Conservation (phyloP, 2,888 invertebrate species). For the Drosophila mimica region DNA sequence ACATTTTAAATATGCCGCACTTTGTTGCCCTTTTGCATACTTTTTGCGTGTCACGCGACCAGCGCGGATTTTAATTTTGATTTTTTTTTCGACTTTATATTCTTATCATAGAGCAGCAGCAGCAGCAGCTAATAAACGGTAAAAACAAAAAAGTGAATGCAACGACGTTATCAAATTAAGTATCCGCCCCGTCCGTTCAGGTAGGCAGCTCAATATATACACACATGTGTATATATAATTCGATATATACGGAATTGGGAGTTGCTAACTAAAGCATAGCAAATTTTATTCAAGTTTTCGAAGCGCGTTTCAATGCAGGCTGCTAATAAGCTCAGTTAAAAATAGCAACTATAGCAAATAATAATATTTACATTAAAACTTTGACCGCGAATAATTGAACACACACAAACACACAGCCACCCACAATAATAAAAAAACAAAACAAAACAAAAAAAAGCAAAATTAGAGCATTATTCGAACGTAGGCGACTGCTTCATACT, state of each 20-base stretch:
- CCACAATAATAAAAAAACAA: slow-evolving; percentile 12
- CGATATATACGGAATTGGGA: slow-evolving; percentile 27
- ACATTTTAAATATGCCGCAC: slow-evolving; percentile 17
- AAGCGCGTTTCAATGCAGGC: slow-evolving; percentile 54
- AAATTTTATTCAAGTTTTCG: slow-evolving; percentile 39
- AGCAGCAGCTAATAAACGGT: background rate
- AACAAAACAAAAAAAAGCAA: slow-evolving; percentile 9
- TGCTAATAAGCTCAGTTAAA: slow-evolving; percentile 62
- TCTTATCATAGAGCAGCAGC: slow-evolving; percentile 51
- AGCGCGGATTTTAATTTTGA: slow-evolving; percentile 41
- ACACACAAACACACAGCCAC: slow-evolving; percentile 10
- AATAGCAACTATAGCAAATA: slow-evolving; percentile 53
- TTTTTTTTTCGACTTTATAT: slow-evolving; percentile 33
- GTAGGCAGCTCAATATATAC: slow-evolving; percentile 7
- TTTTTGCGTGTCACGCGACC: slow-evolving; percentile 45
- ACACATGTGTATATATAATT: slow-evolving; percentile 3
- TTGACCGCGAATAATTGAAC: slow-evolving; percentile 48
- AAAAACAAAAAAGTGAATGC: slow-evolving; percentile 22
- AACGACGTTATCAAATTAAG: slow-evolving; percentile 54
- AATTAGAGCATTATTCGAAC: background rate
- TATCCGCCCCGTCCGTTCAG: slow-evolving; percentile 54
- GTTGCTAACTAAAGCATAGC: slow-evolving; percentile 72
- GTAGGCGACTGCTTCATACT: background rate
- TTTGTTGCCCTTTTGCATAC: slow-evolving; percentile 21
- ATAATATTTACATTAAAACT: slow-evolving; percentile 48